These are phyloP conservation scores for Peribatodes rhomboidaria DNA, from an alignment of 2,888 invertebrate genomes.

Conservation along the genomic window DNA sequence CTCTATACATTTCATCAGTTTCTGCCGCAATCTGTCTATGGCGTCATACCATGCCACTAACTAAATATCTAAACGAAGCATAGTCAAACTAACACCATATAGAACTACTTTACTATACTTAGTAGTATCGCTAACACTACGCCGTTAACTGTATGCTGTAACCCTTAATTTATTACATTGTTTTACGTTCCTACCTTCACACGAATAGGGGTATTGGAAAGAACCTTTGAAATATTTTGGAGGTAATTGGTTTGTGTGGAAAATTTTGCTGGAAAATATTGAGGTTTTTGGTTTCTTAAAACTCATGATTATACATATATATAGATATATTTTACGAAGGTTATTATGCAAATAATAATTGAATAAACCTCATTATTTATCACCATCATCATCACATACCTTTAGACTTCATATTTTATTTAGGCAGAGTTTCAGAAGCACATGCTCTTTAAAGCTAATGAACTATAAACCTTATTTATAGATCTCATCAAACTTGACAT, in stretches of 20 bases:
- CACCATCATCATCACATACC: too few species aligned
- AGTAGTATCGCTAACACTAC: constrained; percentile 14
- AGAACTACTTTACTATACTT: constrained; percentile 4
- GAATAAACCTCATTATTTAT: too few species aligned
- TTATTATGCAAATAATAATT: too few species aligned
- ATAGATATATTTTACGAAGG: too few species aligned
- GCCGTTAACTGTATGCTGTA: constrained; percentile 19
- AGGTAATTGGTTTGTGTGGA: constrained; percentile 11
- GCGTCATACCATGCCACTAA: constrained; percentile 3
- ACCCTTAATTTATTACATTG: constrained; percentile 23
- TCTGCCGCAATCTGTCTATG: constrained; percentile 10
- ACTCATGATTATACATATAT: neutral
- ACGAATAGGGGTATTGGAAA: constrained; percentile 13
- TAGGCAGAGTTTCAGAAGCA: too few species aligned
- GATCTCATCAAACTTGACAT: neutral
- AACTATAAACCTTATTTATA: too few species aligned
- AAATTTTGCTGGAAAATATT: neutral
- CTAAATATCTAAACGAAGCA: neutral
- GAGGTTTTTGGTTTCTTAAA: neutral
- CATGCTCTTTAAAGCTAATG: too few species aligned
- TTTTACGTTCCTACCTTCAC: constrained; percentile 18
- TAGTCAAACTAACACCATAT: constrained; percentile 1
- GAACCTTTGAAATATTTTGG: constrained; percentile 7
- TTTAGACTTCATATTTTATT: too few species aligned
- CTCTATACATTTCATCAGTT: constrained; percentile 1